phyloP scores from a whole-genome alignment of 1,140 invertebrate genomes.

The Scaptomyza hsui region DNA sequence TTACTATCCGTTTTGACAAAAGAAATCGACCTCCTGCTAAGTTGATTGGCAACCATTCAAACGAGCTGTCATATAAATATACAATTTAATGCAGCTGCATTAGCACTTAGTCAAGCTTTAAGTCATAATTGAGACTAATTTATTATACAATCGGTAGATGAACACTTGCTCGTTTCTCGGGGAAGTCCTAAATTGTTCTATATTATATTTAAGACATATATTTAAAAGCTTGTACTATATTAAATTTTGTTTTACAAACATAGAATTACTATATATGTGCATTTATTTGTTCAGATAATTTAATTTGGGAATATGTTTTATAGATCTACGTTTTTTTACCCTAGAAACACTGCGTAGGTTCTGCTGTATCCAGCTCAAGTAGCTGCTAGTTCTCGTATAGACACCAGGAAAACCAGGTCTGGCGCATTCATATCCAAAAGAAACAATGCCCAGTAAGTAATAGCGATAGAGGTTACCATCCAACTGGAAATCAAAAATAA shows the following conservation, averaged over 20 bases:
- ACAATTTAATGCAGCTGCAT: too few relatives aligned
- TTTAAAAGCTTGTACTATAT: too few relatives aligned
- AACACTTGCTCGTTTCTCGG: too few relatives aligned
- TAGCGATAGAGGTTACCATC: conserved; percentile 73
- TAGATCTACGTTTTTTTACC: conserved; percentile 16
- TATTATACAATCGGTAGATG: too few relatives aligned
- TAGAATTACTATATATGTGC: too few relatives aligned
- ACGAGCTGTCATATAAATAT: not conserved
- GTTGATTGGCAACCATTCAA: not conserved
- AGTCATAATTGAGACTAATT: not conserved
- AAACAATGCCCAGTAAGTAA: conserved; percentile 87
- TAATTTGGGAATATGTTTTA: not conserved
- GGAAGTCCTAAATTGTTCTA: too few relatives aligned
- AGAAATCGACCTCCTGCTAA: not conserved
- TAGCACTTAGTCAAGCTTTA: not conserved
- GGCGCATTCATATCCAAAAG: conserved; percentile 89
- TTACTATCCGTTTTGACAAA: not conserved
- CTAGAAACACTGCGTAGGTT: conserved; percentile 26
- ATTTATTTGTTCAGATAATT: too few relatives aligned
- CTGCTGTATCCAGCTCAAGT: conserved; percentile 73
- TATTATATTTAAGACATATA: too few relatives aligned
- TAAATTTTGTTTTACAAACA: too few relatives aligned
- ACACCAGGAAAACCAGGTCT: conserved; percentile 88
- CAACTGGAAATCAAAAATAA: conserved; percentile 41
- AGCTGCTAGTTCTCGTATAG: conserved; percentile 87